phyloP scores from a whole-genome alignment of 2,888 invertebrate genomes.

The Troides helena region DNA sequence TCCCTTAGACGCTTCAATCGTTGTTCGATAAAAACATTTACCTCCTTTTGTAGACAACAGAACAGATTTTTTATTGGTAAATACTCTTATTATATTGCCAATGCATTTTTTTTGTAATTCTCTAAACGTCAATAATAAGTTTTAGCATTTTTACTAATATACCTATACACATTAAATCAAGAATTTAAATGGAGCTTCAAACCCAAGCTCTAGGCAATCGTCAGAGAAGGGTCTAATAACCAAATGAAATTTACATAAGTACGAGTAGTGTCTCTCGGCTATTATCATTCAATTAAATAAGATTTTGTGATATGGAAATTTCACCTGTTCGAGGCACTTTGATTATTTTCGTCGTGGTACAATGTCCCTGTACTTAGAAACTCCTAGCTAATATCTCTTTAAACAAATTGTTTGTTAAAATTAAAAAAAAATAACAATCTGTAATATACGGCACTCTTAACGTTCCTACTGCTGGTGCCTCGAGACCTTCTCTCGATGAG shows the following conservation, averaged over 20 bases:
- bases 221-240: constrained; percentile 64
- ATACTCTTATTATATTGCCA: not conserved
- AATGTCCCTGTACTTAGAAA: constrained; percentile 2
- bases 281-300: constrained; percentile 78
- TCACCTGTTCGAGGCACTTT: constrained; percentile 56
- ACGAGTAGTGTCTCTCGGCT: constrained; percentile 69
- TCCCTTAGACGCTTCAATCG: constrained; percentile 56
- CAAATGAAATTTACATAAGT: constrained; percentile 75
- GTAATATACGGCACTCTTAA: too few relatives aligned
- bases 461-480: too few relatives aligned
- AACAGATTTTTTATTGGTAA: constrained; percentile 40
- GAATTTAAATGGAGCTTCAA: constrained; percentile 52
- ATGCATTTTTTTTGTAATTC: not conserved
- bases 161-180: constrained; percentile 55
- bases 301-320: constrained; percentile 66
- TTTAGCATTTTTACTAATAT: not conserved
- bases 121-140: not conserved
- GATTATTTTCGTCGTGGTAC: constrained; percentile 2
- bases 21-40: constrained; percentile 60
- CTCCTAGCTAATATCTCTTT: not conserved
- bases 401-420: not conserved
- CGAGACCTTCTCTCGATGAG: too few relatives aligned
- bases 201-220: constrained; percentile 55
- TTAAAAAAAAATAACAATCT: too few relatives aligned
- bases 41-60: constrained; percentile 54